These are phyloP conservation scores for Talpa occidentalis DNA, from an alignment of 2,113 vertebrate genomes.

Conservation along the genomic window DNA sequence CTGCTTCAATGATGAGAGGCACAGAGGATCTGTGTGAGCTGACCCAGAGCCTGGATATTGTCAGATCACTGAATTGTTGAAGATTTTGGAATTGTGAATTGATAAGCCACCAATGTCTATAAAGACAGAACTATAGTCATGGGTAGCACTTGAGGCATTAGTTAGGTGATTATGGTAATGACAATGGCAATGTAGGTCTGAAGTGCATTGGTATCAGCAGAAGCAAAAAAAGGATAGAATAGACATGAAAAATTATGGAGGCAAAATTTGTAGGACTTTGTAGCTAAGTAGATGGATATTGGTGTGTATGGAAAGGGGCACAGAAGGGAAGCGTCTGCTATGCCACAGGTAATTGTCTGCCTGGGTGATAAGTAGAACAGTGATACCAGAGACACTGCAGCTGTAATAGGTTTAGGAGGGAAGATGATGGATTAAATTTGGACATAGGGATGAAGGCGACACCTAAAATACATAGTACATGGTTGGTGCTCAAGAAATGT, in stretches of 20 bases:
- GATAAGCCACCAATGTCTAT: neutral
- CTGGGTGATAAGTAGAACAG: neutral
- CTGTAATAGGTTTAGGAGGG: neutral
- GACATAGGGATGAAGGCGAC: neutral
- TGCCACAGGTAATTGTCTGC: neutral
- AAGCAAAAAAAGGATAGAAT: neutral
- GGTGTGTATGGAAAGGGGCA: too few relatives aligned
- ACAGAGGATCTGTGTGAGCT: neutral
- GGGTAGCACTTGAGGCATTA: neutral
- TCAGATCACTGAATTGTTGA: neutral
- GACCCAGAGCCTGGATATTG: neutral
- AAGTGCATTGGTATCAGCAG: neutral
- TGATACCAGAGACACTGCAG: neutral
- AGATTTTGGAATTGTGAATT: neutral
- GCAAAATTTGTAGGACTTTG: neutral
- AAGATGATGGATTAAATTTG: neutral
- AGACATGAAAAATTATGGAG: neutral
- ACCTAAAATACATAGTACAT: neutral
- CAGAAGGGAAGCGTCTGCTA: neutral
- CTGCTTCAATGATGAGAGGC: neutral
- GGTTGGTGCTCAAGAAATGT: neutral
- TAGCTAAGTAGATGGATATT: neutral
- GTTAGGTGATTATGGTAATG: neutral
- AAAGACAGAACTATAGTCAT: neutral
- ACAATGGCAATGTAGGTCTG: neutral